Evolutionary conservation across 2,797 vertebrate species (phyloP).

Genomic region (Lagodon rhomboides): DNA sequence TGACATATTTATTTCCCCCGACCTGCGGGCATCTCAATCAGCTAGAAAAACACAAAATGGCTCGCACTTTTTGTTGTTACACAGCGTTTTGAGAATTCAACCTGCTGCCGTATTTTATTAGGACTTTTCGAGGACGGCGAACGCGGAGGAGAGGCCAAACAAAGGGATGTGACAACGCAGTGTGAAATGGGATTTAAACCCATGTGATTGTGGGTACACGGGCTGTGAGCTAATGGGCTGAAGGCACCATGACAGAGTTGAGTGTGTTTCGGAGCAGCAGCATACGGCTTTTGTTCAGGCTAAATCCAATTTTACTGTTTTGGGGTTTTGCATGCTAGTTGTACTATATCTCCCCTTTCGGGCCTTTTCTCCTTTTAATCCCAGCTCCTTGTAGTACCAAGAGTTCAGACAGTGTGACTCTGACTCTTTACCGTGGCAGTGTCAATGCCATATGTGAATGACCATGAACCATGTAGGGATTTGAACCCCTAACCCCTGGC

Average conservation of each 20-base stretch:
- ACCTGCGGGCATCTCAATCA: slow-evolving; percentile 13
- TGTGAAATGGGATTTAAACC: slow-evolving; percentile 82
- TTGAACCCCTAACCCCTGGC: slow-evolving; percentile 47
- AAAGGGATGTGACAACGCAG: slow-evolving; percentile 63
- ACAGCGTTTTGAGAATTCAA: slow-evolving; percentile 25
- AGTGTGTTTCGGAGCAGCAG: slow-evolving; percentile 52
- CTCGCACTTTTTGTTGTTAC: slow-evolving; percentile 1
- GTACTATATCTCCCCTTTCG: slow-evolving; percentile 53
- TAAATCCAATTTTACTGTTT: slow-evolving; percentile 78
- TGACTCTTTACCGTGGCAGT: slow-evolving; percentile 20
- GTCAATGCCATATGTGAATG: slow-evolving; percentile 46
- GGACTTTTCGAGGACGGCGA: slow-evolving; percentile 42
- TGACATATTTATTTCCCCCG: slow-evolving; percentile 26
- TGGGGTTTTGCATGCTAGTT: slow-evolving; percentile 55
- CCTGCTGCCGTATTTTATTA: slow-evolving; percentile 34
- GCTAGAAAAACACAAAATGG: slow-evolving; percentile 26
- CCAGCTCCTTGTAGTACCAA: slow-evolving; percentile 30
- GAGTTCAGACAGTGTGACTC: slow-evolving; percentile 32
- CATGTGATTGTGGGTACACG: slow-evolving; percentile 64
- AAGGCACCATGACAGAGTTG: slow-evolving; percentile 65
- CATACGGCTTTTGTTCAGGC: slow-evolving; percentile 63
- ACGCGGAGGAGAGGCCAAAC: slow-evolving; percentile 41
- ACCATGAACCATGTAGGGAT: slow-evolving; percentile 28
- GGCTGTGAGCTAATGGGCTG: slow-evolving; percentile 68
- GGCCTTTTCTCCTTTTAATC: slow-evolving; percentile 60